Conservation (phyloP, 2,113 vertebrate genomes). For the Pycnonotus jocosus region DNA sequence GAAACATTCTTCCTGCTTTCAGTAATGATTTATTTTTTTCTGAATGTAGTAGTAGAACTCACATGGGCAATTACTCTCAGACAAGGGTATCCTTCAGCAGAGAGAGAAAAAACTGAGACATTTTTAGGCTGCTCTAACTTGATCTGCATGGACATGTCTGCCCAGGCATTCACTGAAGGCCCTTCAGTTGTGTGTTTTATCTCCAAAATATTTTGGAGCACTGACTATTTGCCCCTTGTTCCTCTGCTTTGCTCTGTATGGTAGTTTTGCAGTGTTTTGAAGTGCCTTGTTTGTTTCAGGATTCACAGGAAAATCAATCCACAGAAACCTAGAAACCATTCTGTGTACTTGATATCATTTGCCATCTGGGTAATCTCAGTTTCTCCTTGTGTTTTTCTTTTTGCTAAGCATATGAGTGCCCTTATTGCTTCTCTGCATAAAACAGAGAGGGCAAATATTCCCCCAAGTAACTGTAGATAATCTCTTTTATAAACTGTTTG, state of each 20-base stretch:
- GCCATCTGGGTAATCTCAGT: not conserved
- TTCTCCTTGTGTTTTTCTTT: not conserved
- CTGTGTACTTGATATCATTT: not conserved
- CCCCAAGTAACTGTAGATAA: not conserved
- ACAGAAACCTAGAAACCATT: not conserved
- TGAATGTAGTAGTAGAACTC: not conserved
- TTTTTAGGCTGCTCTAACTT: not conserved
- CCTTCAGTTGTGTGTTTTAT: not conserved
- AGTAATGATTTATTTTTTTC: not conserved
- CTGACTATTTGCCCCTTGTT: not conserved
- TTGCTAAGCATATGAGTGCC: not conserved
- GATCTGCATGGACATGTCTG: not conserved
- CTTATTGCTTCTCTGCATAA: not conserved
- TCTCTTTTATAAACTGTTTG: constrained; percentile 42
- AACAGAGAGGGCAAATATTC: not conserved
- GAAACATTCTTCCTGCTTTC: constrained; percentile 16
- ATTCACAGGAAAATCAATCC: not conserved
- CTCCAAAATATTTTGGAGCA: not conserved
- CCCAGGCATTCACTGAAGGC: not conserved
- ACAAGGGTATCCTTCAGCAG: not conserved
- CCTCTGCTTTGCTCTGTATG: not conserved
- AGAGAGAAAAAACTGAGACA: not conserved
- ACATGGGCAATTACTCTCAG: not conserved
- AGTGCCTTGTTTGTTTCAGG: not conserved
- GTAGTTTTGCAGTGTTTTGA: not conserved